phyloP scores from a whole-genome alignment of 2,797 vertebrate species.

The Euphonia xanthogaster region DNA sequence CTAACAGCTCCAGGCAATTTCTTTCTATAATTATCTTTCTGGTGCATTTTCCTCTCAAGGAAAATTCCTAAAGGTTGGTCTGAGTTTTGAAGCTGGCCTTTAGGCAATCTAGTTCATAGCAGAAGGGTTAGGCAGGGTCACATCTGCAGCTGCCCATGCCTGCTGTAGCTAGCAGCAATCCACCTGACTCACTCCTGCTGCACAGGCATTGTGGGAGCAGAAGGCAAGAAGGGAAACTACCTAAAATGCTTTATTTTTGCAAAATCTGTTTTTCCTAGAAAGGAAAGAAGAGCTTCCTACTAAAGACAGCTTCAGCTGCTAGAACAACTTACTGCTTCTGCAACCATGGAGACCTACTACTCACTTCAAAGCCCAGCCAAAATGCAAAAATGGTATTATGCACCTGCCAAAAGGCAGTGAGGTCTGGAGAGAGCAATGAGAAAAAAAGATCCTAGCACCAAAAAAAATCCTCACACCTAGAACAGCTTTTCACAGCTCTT shows the following conservation, averaged over 20 bases:
- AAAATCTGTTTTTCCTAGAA: slow-evolving; percentile 51
- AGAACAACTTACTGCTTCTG: slow-evolving; percentile 9
- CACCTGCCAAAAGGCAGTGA: not conserved
- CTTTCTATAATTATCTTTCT: not conserved
- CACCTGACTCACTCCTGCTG: not conserved
- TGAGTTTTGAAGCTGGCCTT: slow-evolving; percentile 1
- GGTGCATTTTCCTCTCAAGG: not conserved
- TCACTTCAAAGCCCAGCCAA: slow-evolving; percentile 24
- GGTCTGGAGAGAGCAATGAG: not conserved
- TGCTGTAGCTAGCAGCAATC: not conserved
- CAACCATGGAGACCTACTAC: slow-evolving; percentile 49
- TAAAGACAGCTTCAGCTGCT: slow-evolving; percentile 38
- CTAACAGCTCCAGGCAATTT: not conserved
- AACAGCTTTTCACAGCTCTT: not conserved
- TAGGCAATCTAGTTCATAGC: not conserved
- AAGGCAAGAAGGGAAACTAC: slow-evolving; percentile 28
- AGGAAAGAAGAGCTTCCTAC: slow-evolving; percentile 38
- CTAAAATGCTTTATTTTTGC: slow-evolving; percentile 26
- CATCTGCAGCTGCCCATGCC: not conserved
- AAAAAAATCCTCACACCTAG: not conserved
- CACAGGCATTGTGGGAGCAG: not conserved
- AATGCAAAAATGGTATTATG: slow-evolving; percentile 4
- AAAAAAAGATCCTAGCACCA: not conserved
- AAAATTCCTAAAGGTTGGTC: slow-evolving; percentile 20
- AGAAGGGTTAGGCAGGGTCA: slow-evolving; percentile 37